Conservation (phyloP, 2,888 invertebrate genomes). For the Seira musarum region DNA sequence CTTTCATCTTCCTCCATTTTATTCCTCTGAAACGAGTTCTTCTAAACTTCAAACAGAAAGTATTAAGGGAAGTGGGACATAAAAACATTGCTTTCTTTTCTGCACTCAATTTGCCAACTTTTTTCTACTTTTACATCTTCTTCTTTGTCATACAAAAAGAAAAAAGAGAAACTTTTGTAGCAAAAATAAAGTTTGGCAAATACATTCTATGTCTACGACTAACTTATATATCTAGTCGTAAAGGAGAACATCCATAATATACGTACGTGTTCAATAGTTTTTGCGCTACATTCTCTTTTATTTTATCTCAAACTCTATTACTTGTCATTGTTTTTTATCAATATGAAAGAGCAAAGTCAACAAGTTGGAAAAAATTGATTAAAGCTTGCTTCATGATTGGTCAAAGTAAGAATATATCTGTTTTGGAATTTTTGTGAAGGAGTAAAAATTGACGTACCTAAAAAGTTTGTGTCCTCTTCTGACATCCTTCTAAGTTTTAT, state of each 20-base stretch:
- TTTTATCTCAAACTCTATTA: too few relatives aligned
- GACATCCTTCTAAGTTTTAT: not conserved
- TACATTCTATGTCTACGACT: not conserved
- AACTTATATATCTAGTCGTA: not conserved
- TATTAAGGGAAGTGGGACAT: not conserved
- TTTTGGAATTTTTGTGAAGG: not conserved
- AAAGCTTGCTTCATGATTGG: not conserved
- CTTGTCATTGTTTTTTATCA: not conserved
- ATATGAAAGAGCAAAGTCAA: not conserved
- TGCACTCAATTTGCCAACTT: conserved; percentile 34
- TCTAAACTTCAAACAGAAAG: not conserved
- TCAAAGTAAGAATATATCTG: not conserved
- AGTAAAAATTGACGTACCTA: not conserved
- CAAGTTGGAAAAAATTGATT: not conserved
- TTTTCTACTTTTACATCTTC: not conserved
- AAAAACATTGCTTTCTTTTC: not conserved
- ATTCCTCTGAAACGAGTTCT: not conserved
- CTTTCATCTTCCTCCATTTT: conserved; percentile 18
- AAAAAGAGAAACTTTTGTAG: not conserved
- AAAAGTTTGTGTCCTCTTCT: not conserved
- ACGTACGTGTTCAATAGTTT: too few relatives aligned
- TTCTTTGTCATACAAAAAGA: not conserved
- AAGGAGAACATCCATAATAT: not conserved
- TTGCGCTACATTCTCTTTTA: too few relatives aligned
- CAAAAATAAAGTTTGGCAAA: not conserved